Conservation (phyloP, 2,113 vertebrate genomes). For the Orycteropus afer region DNA sequence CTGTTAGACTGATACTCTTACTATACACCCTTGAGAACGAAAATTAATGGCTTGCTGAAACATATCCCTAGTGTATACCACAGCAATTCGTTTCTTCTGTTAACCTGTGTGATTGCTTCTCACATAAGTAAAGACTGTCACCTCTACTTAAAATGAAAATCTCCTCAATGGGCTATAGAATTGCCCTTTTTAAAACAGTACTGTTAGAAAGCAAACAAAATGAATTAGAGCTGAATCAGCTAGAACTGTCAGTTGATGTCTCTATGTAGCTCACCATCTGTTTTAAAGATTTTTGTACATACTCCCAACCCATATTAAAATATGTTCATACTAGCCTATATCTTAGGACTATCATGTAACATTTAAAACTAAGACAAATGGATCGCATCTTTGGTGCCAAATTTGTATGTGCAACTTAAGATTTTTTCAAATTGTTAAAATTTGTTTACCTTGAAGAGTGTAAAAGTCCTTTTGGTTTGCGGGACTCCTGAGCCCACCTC, state of each 20-base stretch:
- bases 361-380: slow-evolving; percentile 39
- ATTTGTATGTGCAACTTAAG: slow-evolving; percentile 1
- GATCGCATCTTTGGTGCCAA: background rate
- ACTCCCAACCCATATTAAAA: slow-evolving; percentile 26
- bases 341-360: background rate
- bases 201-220: slow-evolving; percentile 56
- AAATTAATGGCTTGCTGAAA: slow-evolving; percentile 68
- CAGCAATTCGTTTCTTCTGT: slow-evolving; percentile 68
- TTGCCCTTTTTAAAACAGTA: slow-evolving; percentile 56
- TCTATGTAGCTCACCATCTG: slow-evolving; percentile 53
- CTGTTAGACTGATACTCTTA: slow-evolving; percentile 72
- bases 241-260: slow-evolving; percentile 7
- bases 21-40: slow-evolving; percentile 73
- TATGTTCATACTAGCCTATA: background rate
- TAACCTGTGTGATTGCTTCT: slow-evolving; percentile 67
- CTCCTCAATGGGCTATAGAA: background rate
- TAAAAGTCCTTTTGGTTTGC: background rate
- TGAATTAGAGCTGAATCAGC: slow-evolving; percentile 54
- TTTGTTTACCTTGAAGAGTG: background rate
- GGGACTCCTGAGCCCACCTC: background rate
- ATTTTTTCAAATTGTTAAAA: background rate
- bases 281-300: slow-evolving; percentile 17
- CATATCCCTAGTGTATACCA: slow-evolving; percentile 50
- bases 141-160: slow-evolving; percentile 57
- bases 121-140: slow-evolving; percentile 64